phyloP scores from a whole-genome alignment of 1,140 invertebrate genomes.

The Scylla paramamosain region DNA sequence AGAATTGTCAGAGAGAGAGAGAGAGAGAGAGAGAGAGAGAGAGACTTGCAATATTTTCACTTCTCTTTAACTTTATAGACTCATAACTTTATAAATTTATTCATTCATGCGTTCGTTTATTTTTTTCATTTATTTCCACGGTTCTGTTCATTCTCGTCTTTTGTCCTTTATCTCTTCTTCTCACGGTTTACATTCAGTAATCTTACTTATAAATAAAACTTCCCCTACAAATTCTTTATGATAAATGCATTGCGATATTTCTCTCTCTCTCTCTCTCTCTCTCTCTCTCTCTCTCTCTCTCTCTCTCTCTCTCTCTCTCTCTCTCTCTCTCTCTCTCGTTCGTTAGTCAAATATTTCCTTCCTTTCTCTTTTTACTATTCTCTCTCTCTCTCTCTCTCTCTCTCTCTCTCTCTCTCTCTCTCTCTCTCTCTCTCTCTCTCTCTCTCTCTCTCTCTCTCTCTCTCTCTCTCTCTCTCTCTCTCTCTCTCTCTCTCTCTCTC shows the following conservation, averaged over 20 bases:
- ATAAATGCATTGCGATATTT: not conserved
- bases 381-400: not conserved
- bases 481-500: not conserved
- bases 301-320: conserved; percentile 3
- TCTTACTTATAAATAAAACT: too few species aligned
- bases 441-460: not conserved
- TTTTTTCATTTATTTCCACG: too few species aligned
- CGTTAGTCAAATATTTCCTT: too few species aligned
- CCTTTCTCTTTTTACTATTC: too few species aligned
- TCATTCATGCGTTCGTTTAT: too few species aligned
- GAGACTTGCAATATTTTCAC: not conserved
- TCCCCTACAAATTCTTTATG: not conserved
- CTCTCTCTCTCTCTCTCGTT: not conserved
- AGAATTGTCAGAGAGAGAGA: not conserved
- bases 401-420: conserved; percentile 13
- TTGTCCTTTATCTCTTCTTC: not conserved
- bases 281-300: conserved; percentile 11
- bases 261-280: not conserved
- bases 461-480: conserved; percentile 33
- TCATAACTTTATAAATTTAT: too few species aligned
- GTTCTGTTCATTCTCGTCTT: too few species aligned
- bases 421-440: not conserved
- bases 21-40: too few species aligned
- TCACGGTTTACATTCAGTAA: not conserved
- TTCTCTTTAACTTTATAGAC: too few species aligned